Evolutionary conservation across 1,140 invertebrate species (phyloP).

Genomic region (Hyles vespertilio): DNA sequence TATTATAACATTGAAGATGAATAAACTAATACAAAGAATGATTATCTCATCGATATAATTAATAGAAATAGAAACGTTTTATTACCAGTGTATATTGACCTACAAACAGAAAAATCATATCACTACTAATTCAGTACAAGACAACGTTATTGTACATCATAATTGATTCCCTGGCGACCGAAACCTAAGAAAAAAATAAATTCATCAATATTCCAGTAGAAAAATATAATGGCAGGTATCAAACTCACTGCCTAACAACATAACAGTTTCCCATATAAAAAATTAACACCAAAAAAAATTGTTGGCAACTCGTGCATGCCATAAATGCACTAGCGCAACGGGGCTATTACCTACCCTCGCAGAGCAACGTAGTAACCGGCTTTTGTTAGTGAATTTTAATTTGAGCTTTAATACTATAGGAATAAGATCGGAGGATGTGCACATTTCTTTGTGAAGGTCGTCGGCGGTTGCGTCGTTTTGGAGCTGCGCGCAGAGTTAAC

Average conservation of each 20-base stretch:
- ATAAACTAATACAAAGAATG: too few relatives aligned
- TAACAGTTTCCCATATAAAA: slow-evolving; percentile 32
- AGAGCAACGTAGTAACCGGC: slow-evolving; percentile 32
- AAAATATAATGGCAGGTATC: background rate
- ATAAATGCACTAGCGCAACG: slow-evolving; percentile 72
- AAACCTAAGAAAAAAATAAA: slow-evolving; percentile 24
- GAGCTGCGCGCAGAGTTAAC: slow-evolving; percentile 35
- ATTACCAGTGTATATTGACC: too few relatives aligned
- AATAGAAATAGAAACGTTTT: too few relatives aligned
- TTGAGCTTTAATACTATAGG: slow-evolving; percentile 18
- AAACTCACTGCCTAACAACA: background rate
- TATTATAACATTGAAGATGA: too few relatives aligned
- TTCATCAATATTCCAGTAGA: slow-evolving; percentile 22
- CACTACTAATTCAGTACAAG: background rate
- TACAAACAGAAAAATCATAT: background rate
- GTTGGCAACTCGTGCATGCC: slow-evolving; percentile 58
- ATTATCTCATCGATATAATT: too few relatives aligned
- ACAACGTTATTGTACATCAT: background rate
- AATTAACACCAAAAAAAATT: slow-evolving; percentile 47
- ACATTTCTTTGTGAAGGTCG: slow-evolving; percentile 70
- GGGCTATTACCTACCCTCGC: slow-evolving; percentile 40
- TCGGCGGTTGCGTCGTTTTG: slow-evolving; percentile 38
- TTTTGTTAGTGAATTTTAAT: slow-evolving; percentile 22
- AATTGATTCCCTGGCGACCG: background rate
- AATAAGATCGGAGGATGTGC: slow-evolving; percentile 47